Base-by-base conservation (phyloP, 2,888 invertebrate species). In the Ophraella communa region DNA sequence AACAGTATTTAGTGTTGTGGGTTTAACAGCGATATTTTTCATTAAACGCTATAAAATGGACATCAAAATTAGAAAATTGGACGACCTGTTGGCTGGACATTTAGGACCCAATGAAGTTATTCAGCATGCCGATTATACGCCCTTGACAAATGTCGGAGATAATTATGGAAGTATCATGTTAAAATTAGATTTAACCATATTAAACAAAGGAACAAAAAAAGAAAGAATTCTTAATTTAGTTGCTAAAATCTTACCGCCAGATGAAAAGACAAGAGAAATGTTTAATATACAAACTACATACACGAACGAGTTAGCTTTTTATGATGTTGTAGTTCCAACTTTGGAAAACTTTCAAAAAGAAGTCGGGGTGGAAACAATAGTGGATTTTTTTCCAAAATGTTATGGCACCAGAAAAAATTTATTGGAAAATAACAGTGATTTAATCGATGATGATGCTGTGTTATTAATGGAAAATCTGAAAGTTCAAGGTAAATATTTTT, bases 231-330 rank as follows among this genome's bases (percentile, higher is more conserved):
- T 63, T 4, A 20, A 59, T 47, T 33, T 52, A 21, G 56, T 57
- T 1, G 71, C 60, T 3, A 71, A 71, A 42, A 55, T 64, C 0
- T 54, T 69, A 57, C 71, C 71, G 8, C 53, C 42, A 3, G 58
- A 35, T 21, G 54, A 68, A 33, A 49, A 63, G 24, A 55, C 69
- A 4, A 81, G 81, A 72, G 71, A 80, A 20, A 67, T 86, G 0
- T 87, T 87, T 70, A 81, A 85, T 62, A 84, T 83, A 7, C 79
- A 83, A 57, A 78, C 80, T 1, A 85, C 85, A 0, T 85, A 86
- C 64, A 75, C 78, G 1, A 84, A 85, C 3, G 87, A 87, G 75
- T 83, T 83, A 53, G 81, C 81, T n/a, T 81, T 86, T 51, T 87
- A 87, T 69, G 74, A 81, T 27, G 77, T 79, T 10, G 71, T 87